Evolutionary conservation across 2,888 invertebrate species (phyloP), one percentile per base, ranked within the genome.

Genomic region (Brachylomia viminalis): DNA sequence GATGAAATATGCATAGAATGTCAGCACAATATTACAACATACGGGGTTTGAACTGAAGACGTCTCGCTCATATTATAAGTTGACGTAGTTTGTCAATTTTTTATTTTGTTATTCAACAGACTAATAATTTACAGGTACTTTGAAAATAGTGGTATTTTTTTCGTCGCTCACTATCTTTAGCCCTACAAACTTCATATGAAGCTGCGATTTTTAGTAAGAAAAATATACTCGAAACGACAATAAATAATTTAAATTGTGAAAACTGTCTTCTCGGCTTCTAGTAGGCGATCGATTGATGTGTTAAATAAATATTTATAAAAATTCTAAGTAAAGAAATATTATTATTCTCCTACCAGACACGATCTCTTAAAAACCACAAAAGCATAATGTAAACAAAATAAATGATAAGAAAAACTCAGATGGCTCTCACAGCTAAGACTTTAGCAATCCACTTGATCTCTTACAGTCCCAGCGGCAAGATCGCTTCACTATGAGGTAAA

Each of bases 381-480:
- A 69, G 15, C 42, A 30, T 52, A 59, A 27, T 30, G 7, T 42
- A 45, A 69, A 66, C 38, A 84, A 66, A 78, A 79, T 8, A 45
- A 58, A 30, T 56, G 23, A 0, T 15, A 59, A 59, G 64, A 61
- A 62, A 69, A 52, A 33, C 38, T 61, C 15, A 1, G 20, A 52
- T 69, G 20, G 20, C 10, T 85, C n/a, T 70, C 56, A 17, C 27
- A 52, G 61, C 75, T 59, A 52, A 54, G 69, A 27, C 56, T 58
- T 82, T 58, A 45, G 45, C 62, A 82, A 71, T 82, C 70, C 67
- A 82, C 54, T 82, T 62, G 49, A 82, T 82, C 54, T 68, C 30
- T 2, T 23, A 10, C 54, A 38, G 47, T 71, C 82, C 82, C 82
- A 49, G 71, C 47, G 83, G 86, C 77, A 64, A 78, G 71, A 78